Percentiles rank a stretch among this genome's conserved stretches.
Evolutionary conservation across 2,888 invertebrate genomes (phyloP).

Genomic region (Acrocyrtus sp.): DNA sequence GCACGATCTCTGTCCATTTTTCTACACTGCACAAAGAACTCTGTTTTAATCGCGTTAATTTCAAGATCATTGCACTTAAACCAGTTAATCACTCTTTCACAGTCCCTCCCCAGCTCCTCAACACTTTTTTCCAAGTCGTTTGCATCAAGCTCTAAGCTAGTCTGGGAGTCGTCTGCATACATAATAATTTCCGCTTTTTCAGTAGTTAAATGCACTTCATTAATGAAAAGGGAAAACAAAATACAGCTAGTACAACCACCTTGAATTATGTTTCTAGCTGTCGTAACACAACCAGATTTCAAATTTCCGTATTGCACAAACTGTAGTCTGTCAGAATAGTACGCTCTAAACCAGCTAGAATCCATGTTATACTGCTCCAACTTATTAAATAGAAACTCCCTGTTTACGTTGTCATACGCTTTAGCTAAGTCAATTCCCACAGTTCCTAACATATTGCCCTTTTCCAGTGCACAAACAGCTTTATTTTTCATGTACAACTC

Average conservation of each 20-base stretch:
- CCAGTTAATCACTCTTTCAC: slow-evolving; percentile 11
- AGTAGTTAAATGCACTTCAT: too few relatives aligned
- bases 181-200: not conserved
- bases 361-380: not conserved
- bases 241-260: too few relatives aligned
- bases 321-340: not conserved
- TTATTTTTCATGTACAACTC: not conserved
- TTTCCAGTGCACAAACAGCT: not conserved
- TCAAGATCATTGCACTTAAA: slow-evolving; percentile 11
- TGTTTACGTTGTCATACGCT: not conserved
- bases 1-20: too few relatives aligned
- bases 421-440: slow-evolving; percentile 3
- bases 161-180: slow-evolving; percentile 21
- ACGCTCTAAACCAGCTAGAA: not conserved
- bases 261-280: too few relatives aligned
- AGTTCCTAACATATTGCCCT: not conserved
- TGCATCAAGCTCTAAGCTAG: not conserved
- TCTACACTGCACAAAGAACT: slow-evolving; percentile 7
- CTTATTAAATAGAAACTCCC: not conserved
- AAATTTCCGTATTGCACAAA: too few relatives aligned
- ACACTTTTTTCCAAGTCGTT: not conserved
- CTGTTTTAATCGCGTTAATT: slow-evolving; percentile 20
- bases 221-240: too few relatives aligned
- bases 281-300: too few relatives aligned
- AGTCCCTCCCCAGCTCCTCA: slow-evolving; percentile 10